Base-by-base conservation (phyloP, 2,797 vertebrate species). In the Artibeus lituratus region DNA sequence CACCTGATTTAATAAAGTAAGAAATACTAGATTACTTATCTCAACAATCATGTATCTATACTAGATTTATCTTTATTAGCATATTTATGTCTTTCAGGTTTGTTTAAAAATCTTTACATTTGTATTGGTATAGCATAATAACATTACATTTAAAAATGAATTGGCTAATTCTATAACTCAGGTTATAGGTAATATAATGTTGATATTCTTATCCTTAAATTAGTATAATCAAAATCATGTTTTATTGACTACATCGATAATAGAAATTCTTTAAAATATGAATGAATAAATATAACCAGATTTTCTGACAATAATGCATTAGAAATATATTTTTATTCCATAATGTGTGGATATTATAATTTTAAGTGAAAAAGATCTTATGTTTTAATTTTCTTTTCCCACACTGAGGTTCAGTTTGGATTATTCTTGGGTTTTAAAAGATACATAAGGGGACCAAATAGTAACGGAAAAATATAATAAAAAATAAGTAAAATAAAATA, bases 341-440 rank as follows among this genome's bases (percentile, higher is more conserved):
- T 32, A 83, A n/a, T 22, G 9, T 81, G 12, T 70, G 21, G 26
- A 49, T 59, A 72, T 15, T 39, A 59, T 51, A 82, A 49, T 82
- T 91, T 94, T 76, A 90, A 95, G 42, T 57, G 22, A 89, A 62
- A 85, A 83, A 83, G 77, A 1, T 59, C 53, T 95, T 53, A 32
- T 22, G 3, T 37, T 47, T 76, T 91, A 55, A 9, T 16, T 51
- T 80, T 92, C 24, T 90, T 8, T 90, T 69, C 2, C 26, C 69
- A 62, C 22, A 49, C 8, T 29, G 2, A 57, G 15, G 1, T 81
- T 84, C 16, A 35, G 51, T 77, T 90, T 94, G 81, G 12, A 39
- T 86, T 72, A 78, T 67, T 67, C 1, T 67, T 35, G n/a, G n/a
- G 7, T 67, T 21, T 35, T 67, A 67, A 67, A 67, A 67, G 65